These are phyloP conservation scores for Bombus haemorrhoidalis DNA, from an alignment of 1,140 invertebrate genomes.

Conservation along the genomic window DNA sequence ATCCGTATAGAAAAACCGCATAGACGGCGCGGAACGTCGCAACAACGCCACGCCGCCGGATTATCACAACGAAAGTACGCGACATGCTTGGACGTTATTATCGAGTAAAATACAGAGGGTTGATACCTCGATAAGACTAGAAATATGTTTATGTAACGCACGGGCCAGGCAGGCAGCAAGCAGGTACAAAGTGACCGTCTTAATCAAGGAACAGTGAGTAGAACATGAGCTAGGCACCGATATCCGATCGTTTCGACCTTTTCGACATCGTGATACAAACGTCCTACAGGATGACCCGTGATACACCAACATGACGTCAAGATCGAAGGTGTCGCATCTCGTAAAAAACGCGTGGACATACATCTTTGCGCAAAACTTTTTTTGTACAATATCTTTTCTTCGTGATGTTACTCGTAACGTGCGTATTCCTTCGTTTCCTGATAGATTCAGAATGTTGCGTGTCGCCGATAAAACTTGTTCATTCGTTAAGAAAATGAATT, in stretches of 20 bases:
- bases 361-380: neutral
- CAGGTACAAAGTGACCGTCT: slow-evolving; percentile 71
- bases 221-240: slow-evolving; percentile 61
- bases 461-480: neutral
- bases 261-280: slow-evolving; percentile 70
- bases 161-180: slow-evolving; percentile 70
- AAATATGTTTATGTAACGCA: slow-evolving; percentile 61
- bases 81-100: slow-evolving; percentile 68
- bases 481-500: neutral
- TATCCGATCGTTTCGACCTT: slow-evolving; percentile 70
- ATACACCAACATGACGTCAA: slow-evolving; percentile 37
- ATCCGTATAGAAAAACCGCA: slow-evolving; percentile 48
- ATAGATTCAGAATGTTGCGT: neutral
- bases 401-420: neutral
- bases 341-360: slow-evolving; percentile 3
- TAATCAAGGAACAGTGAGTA: slow-evolving; percentile 68
- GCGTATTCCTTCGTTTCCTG: neutral
- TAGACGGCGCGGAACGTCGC: neutral
- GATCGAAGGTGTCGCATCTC: neutral
- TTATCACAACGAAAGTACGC: slow-evolving; percentile 67
- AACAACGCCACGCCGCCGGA: slow-evolving; percentile 31
- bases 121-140: slow-evolving; percentile 65
- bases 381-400: neutral
- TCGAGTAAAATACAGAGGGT: slow-evolving; percentile 58
- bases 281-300: slow-evolving; percentile 47